Percentiles rank a stretch among this genome's conserved stretches.
phyloP scores from a whole-genome alignment of 2,113 vertebrate genomes.

The Phalacrocorax brasilianus region DNA sequence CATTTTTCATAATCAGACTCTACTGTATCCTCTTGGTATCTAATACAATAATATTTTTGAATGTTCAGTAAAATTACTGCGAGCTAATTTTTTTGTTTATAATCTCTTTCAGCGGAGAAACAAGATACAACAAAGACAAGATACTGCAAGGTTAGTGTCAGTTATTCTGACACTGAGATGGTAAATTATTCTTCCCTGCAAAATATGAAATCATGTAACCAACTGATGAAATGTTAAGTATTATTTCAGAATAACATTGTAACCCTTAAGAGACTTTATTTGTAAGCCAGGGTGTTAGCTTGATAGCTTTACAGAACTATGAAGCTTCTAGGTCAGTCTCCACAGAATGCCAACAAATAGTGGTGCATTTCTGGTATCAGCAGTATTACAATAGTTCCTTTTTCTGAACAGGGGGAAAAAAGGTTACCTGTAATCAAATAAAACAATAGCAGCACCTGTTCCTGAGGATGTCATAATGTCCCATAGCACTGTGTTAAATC shows the following conservation, averaged over 20 bases:
- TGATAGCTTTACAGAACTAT: background rate
- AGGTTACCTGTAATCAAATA: background rate
- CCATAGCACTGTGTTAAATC: background rate
- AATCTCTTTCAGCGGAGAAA: conserved; percentile 86
- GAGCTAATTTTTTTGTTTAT: background rate
- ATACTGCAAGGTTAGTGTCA: conserved; percentile 88
- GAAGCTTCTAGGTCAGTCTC: background rate
- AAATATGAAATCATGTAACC: background rate
- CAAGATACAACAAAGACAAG: conserved; percentile 91
- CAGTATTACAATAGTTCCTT: background rate
- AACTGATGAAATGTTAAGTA: background rate
- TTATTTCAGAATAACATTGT: background rate
- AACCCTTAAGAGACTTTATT: background rate
- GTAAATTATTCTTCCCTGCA: background rate
- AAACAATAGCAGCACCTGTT: background rate
- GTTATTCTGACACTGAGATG: background rate
- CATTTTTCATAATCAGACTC: background rate
- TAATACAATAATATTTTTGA: background rate
- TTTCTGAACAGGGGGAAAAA: background rate
- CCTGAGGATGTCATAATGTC: background rate
- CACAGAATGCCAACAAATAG: background rate
- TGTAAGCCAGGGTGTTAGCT: background rate
- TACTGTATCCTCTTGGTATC: background rate
- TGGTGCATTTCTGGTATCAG: background rate
- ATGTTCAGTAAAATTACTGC: background rate